Percentiles rank a stretch among this genome's conserved stretches.
phyloP scores from a whole-genome alignment of 2,113 vertebrate genomes.

The Dromas ardeola region DNA sequence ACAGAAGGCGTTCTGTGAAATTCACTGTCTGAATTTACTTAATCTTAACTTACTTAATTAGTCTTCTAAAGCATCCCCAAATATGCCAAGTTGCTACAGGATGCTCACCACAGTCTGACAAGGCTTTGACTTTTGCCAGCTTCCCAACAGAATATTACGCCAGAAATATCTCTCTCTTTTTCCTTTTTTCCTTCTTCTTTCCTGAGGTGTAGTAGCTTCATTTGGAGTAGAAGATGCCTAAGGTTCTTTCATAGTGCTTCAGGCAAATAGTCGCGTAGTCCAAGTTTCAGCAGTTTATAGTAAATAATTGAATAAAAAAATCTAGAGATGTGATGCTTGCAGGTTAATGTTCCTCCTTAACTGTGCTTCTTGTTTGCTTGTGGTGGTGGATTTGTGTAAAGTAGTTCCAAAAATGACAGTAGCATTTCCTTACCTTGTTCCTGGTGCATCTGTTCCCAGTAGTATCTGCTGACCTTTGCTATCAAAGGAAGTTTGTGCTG shows the following conservation, averaged over 20 bases:
- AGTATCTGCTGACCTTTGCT: not conserved
- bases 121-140: not conserved
- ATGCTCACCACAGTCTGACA: not conserved
- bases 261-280: not conserved
- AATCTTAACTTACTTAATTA: not conserved
- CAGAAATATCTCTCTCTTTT: not conserved
- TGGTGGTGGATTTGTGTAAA: not conserved
- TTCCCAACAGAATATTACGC: not conserved
- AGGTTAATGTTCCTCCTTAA: not conserved
- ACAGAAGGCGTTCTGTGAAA: not conserved
- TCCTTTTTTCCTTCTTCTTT: not conserved
- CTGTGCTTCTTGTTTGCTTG: not conserved
- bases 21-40: not conserved
- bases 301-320: not conserved
- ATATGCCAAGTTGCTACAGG: not conserved
- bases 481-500: not conserved
- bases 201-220: not conserved
- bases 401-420: not conserved
- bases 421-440: not conserved
- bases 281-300: not conserved
- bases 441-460: not conserved
- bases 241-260: not conserved
- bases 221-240: not conserved
- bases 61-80: not conserved
- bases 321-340: not conserved